These are phyloP conservation scores for Drosophila serrata DNA, from an alignment of 1,140 invertebrate genomes.

Conservation along the genomic window DNA sequence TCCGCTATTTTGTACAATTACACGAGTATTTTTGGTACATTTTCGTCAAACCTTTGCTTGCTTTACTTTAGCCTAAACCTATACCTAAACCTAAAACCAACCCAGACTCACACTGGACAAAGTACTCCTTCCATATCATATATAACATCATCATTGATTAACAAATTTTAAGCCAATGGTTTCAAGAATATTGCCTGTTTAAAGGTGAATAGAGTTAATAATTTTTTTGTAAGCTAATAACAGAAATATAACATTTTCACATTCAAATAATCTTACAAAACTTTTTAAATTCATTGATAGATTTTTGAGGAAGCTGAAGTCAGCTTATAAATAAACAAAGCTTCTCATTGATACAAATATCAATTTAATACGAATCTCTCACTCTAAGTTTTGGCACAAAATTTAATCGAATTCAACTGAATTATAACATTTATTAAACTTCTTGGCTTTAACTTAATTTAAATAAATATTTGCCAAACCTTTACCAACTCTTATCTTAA, in stretches of 20 bases:
- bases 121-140: constrained; percentile 8
- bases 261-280: too few relatives aligned
- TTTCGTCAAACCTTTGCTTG: constrained; percentile 22
- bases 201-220: neutral
- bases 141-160: constrained; percentile 26
- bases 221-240: neutral
- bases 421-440: neutral
- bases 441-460: neutral
- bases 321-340: neutral
- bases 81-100: neutral
- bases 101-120: constrained; percentile 26
- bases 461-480: neutral
- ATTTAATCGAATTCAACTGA: neutral
- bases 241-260: neutral
- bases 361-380: neutral
- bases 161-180: constrained; percentile 3
- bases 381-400: neutral
- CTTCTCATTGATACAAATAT: neutral
- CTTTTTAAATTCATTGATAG: neutral
- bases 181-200: neutral
- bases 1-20: constrained; percentile 6
- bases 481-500: neutral
- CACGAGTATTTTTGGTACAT: neutral
- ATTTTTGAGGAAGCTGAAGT: too few relatives aligned
- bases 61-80: constrained; percentile 10